Conservation (phyloP, 1,140 invertebrate species). For the Lethrus apterus region DNA sequence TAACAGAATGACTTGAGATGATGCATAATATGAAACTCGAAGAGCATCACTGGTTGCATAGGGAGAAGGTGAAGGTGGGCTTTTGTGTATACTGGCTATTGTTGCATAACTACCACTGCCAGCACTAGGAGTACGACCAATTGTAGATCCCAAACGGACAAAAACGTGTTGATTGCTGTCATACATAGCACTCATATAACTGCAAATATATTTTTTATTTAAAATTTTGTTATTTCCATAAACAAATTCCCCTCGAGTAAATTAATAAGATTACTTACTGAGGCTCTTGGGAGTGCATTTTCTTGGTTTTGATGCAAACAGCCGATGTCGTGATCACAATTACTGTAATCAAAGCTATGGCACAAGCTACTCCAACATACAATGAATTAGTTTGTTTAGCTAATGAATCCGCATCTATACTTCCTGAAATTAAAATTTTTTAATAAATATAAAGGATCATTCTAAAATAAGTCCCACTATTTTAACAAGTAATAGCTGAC, state of each 20-base stretch:
- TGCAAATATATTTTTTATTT: constrained; percentile 29
- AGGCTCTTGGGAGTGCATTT: constrained; percentile 64
- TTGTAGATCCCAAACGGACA: constrained; percentile 56
- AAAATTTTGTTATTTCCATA: neutral
- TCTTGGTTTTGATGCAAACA: constrained; percentile 70
- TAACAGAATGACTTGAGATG: constrained; percentile 48
- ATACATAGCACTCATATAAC: constrained; percentile 61
- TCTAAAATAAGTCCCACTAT: no score
- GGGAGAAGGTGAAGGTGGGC: constrained; percentile 52
- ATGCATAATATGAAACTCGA: constrained; percentile 54
- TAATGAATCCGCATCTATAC: constrained; percentile 53
- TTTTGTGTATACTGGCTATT: constrained; percentile 67
- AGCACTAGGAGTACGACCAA: constrained; percentile 60
- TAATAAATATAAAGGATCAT: no score
- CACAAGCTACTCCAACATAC: constrained; percentile 73
- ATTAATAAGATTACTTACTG: no score
- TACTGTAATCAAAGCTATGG: constrained; percentile 64
- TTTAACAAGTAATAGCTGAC: no score
- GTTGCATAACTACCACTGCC: constrained; percentile 71
- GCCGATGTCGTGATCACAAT: constrained; percentile 64
- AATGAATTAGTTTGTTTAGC: constrained; percentile 59
- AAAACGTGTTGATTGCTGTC: constrained; percentile 64
- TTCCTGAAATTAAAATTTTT: no score
- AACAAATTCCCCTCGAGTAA: no score
- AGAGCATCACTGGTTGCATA: constrained; percentile 53